Conservation (phyloP, 2,888 invertebrate species). For the Melanostoma mellinum region DNA sequence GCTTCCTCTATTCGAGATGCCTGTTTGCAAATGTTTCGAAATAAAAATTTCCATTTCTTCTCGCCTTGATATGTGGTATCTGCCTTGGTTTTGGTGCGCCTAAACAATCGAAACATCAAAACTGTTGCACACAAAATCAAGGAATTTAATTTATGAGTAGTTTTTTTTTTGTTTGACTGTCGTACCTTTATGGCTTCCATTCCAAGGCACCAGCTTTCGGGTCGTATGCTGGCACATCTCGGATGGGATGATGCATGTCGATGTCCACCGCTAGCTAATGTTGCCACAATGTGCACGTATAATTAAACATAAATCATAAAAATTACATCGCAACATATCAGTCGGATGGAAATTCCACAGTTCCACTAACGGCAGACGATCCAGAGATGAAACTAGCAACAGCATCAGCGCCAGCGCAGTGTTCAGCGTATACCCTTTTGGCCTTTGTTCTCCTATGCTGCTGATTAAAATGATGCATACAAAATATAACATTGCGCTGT, state of each 20-base stretch:
- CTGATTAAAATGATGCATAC: conserved; percentile 66
- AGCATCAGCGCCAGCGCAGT: conserved; percentile 10
- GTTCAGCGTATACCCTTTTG: conserved; percentile 54
- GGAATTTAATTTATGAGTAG: conserved; percentile 62
- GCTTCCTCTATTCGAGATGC: conserved; percentile 62
- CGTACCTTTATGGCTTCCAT: conserved; percentile 23
- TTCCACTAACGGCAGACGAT: neutral
- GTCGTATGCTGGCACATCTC: conserved; percentile 31
- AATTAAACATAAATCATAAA: conserved; percentile 73
- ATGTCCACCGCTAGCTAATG: conserved; percentile 64
- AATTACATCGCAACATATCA: conserved; percentile 54
- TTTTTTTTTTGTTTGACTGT: conserved; percentile 22
- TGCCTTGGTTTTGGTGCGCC: conserved; percentile 16
- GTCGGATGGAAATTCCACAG: conserved; percentile 40
- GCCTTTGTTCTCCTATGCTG: conserved; percentile 61
- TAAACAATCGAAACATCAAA: conserved; percentile 39
- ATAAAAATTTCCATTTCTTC: conserved; percentile 68
- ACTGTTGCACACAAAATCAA: conserved; percentile 48
- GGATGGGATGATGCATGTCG: conserved; percentile 70
- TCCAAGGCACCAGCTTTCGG: neutral
- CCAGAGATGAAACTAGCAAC: neutral
- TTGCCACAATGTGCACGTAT: conserved; percentile 64
- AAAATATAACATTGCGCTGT: conserved; percentile 53
- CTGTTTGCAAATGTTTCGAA: conserved; percentile 51
- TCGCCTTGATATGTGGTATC: conserved; percentile 51